Conservation (phyloP, 2,888 invertebrate genomes). For the Diaperis boleti region DNA sequence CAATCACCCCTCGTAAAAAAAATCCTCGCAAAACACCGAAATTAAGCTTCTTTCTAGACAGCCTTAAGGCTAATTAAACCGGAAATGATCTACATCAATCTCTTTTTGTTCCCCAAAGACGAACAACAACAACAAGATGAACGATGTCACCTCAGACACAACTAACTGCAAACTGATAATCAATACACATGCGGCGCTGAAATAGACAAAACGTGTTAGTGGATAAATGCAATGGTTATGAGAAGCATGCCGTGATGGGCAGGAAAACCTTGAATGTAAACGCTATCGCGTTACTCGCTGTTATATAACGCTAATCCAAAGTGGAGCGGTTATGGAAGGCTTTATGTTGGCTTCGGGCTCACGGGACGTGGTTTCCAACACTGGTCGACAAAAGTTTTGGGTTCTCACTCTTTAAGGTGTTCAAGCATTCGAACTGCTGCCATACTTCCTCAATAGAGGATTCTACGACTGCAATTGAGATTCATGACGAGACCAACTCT, state of each 20-base stretch:
- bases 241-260: conserved; percentile 23
- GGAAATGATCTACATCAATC: conserved; percentile 17
- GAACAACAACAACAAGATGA: background rate
- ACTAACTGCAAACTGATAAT: conserved; percentile 15
- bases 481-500: no score
- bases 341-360: no score
- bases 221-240: conserved; percentile 29
- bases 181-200: conserved; percentile 6
- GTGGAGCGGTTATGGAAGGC: conserved; percentile 17
- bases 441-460: no score
- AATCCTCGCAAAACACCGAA: conserved; percentile 15
- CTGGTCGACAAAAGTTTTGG: no score
- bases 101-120: conserved; percentile 1
- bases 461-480: no score
- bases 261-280: conserved; percentile 29
- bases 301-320: conserved; percentile 29
- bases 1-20: conserved; percentile 6
- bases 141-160: background rate
- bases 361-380: no score
- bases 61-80: conserved; percentile 20
- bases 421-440: no score
- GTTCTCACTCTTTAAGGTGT: no score
- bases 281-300: conserved; percentile 25
- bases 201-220: conserved; percentile 20
- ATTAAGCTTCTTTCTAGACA: conserved; percentile 1